Conservation (phyloP, 2,113 vertebrate species). For the Scytalopus superciliaris region DNA sequence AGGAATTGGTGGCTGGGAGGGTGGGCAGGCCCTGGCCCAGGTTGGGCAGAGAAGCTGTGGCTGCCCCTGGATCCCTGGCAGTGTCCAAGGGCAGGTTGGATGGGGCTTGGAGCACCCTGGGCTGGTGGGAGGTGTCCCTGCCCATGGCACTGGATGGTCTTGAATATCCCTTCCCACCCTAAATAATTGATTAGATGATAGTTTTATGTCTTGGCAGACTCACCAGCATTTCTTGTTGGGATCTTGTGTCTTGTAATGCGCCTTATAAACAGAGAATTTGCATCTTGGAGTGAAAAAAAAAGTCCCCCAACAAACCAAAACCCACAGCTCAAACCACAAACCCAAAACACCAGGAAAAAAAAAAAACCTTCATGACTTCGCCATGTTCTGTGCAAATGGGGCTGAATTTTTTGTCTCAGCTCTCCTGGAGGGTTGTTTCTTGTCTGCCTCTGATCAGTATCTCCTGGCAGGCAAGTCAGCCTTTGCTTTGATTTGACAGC, state of each 20-base stretch:
- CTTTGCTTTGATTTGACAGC: background rate
- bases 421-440: background rate
- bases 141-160: background rate
- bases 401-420: background rate
- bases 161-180: background rate
- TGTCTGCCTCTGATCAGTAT: background rate
- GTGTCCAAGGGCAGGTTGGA: background rate
- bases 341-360: background rate
- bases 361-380: background rate
- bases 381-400: background rate
- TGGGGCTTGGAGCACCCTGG: rapidly evolving
- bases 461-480: background rate
- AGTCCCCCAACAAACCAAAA: background rate
- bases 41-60: background rate
- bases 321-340: background rate
- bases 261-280: background rate
- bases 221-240: background rate
- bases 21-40: background rate
- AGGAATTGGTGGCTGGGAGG: rapidly evolving
- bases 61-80: background rate
- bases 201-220: background rate
- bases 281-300: background rate
- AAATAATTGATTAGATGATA: background rate
- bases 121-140: rapidly evolving
- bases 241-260: background rate